Conservation (phyloP, 2,888 invertebrate species). For the Charanyca ferruginea region DNA sequence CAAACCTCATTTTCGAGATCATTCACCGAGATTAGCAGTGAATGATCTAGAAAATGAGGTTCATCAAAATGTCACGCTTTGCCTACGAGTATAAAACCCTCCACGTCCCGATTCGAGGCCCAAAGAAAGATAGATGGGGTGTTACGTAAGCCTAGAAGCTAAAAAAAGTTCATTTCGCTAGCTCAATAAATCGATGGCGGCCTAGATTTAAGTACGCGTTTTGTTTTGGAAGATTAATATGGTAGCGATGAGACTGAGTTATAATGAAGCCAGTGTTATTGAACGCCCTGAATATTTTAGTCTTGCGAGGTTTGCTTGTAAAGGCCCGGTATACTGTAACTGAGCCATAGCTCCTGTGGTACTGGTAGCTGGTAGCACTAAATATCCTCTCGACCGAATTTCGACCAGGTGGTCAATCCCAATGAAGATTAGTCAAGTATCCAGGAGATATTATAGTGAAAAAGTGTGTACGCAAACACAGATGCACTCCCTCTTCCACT, state of each 20-base stretch:
- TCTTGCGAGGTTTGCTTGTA: background rate
- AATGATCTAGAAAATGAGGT: too few species aligned
- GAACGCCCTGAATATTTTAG: background rate
- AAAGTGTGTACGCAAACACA: too few species aligned
- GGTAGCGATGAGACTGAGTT: background rate
- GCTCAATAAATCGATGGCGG: conserved; percentile 25
- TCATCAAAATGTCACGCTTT: conserved; percentile 33
- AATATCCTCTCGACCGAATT: too few species aligned
- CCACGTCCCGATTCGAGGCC: background rate
- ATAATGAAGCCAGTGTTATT: background rate
- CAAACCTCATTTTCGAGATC: conserved; percentile 31
- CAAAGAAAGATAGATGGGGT: conserved; percentile 27
- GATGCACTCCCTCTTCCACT: too few species aligned
- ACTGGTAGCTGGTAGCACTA: too few species aligned
- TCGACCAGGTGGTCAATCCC: too few species aligned
- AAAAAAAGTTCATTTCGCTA: conserved; percentile 13
- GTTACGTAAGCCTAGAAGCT: conserved; percentile 18
- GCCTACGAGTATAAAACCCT: conserved; percentile 32
- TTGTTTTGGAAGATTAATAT: conserved; percentile 4
- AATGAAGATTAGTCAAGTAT: too few species aligned
- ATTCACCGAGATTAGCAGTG: conserved; percentile 20
- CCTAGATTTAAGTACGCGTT: conserved; percentile 26
- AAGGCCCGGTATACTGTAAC: too few species aligned
- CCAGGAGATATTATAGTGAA: too few species aligned
- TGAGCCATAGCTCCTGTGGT: too few species aligned